A percentile compares a stretch with the other conserved stretches of the same genome.
Conservation (phyloP, 2,888 invertebrate species). For the Leptogaster cylindrica region DNA sequence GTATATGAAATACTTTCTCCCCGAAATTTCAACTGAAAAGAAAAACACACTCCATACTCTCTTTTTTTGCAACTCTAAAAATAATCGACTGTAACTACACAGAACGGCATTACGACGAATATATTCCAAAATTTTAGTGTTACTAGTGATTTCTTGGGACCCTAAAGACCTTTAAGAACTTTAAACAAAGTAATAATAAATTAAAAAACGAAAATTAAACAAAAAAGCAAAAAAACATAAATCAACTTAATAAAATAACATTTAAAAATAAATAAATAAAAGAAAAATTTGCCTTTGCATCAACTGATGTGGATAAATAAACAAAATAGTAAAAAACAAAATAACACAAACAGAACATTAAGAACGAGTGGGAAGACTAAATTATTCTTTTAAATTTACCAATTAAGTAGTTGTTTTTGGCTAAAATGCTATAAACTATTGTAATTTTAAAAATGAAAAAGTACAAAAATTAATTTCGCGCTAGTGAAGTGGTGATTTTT, state of each 20-base stretch:
- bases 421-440: constrained; percentile 17
- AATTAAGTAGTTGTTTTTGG: constrained; percentile 13
- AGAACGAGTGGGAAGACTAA: constrained; percentile 27
- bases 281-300: no score
- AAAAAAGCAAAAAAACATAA: constrained; percentile 7
- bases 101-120: background rate
- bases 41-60: constrained; percentile 50
- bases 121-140: constrained; percentile 19
- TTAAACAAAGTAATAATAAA: constrained; percentile 19
- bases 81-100: constrained; percentile 24
- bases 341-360: constrained; percentile 18
- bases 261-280: no score
- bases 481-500: constrained; percentile 15
- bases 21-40: constrained; percentile 61
- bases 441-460: constrained; percentile 49
- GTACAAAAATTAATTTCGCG: constrained; percentile 50
- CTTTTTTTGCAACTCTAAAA: constrained; percentile 35
- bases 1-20: constrained; percentile 25
- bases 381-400: constrained; percentile 18
- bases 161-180: constrained; percentile 33
- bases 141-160: constrained; percentile 42
- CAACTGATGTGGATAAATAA: constrained; percentile 25
- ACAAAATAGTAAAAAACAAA: constrained; percentile 51
- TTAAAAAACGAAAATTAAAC: constrained; percentile 35
- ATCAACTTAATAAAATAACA: constrained; percentile 51